These are phyloP conservation scores for Capreolus pygargus DNA, from an alignment of 2,113 vertebrate species.

Conservation along the genomic window DNA sequence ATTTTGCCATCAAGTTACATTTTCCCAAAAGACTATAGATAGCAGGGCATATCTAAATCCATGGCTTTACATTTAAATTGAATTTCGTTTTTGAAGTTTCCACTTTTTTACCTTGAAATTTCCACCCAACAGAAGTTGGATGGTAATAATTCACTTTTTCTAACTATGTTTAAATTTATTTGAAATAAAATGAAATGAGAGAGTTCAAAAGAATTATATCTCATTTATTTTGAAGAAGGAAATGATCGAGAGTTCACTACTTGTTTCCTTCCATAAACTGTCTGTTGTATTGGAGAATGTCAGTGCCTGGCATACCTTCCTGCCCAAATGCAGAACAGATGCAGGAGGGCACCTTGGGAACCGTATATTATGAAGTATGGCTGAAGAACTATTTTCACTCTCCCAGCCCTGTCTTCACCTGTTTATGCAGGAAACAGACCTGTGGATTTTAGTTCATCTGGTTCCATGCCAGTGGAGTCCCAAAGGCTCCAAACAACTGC, in stretches of 20 bases:
- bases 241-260: background rate
- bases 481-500: slow-evolving; percentile 60
- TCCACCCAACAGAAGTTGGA: background rate
- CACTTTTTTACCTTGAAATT: background rate
- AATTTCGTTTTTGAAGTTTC: slow-evolving; percentile 10
- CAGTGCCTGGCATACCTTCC: slow-evolving; percentile 5
- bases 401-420: slow-evolving; percentile 66
- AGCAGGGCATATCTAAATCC: background rate
- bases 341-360: slow-evolving; percentile 66
- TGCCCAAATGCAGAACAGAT: slow-evolving; percentile 71
- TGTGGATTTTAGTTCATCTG: slow-evolving; percentile 62
- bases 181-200: slow-evolving; percentile 43
- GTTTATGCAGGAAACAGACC: slow-evolving; percentile 69
- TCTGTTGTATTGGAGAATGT: background rate
- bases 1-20: slow-evolving; percentile 8
- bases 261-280: background rate
- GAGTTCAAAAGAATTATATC: background rate
- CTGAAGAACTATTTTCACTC: slow-evolving; percentile 59
- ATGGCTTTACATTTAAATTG: background rate
- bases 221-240: background rate
- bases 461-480: slow-evolving; percentile 51
- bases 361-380: slow-evolving; percentile 35
- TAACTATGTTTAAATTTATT: background rate
- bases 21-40: background rate
- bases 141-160: background rate